Percentiles rank a stretch among this genome's conserved stretches.
Evolutionary conservation across 2,888 invertebrate species (phyloP).

Genomic region (Diaprepes abbreviatus): DNA sequence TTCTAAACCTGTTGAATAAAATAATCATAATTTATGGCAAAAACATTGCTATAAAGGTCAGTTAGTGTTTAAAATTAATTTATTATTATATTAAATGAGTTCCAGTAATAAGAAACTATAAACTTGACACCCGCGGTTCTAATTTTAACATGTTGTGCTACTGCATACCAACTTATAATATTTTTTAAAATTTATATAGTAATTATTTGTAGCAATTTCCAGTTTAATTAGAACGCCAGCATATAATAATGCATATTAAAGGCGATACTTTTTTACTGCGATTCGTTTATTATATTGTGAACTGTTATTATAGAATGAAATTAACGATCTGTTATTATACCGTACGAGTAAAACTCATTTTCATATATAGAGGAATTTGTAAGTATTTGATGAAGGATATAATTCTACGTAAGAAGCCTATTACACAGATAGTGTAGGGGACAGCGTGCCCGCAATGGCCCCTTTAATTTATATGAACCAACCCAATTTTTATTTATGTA

Average conservation of each 20-base stretch:
- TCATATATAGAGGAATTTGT: too few relatives aligned
- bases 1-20: not conserved
- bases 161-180: not conserved
- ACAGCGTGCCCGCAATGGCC: too few relatives aligned
- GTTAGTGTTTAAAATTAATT: not conserved
- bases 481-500: too few relatives aligned
- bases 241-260: slow-evolving; percentile 3
- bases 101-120: not conserved
- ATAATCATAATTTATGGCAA: not conserved
- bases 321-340: too few relatives aligned
- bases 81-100: not conserved
- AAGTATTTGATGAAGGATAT: too few relatives aligned
- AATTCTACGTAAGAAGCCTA: too few relatives aligned
- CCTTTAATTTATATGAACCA: too few relatives aligned
- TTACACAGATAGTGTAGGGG: too few relatives aligned
- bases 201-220: slow-evolving; percentile 4
- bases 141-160: slow-evolving; percentile 4
- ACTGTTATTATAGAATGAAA: not conserved
- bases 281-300: not conserved
- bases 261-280: not conserved
- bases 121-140: slow-evolving; percentile 21
- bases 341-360: too few relatives aligned
- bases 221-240: not conserved
- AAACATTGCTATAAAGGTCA: too few relatives aligned
- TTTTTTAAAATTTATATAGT: slow-evolving; percentile 4